Evolutionary conservation across 2,797 vertebrate species (phyloP), one percentile per base, ranked within the genome.

Genomic region (Dryobates pubescens): DNA sequence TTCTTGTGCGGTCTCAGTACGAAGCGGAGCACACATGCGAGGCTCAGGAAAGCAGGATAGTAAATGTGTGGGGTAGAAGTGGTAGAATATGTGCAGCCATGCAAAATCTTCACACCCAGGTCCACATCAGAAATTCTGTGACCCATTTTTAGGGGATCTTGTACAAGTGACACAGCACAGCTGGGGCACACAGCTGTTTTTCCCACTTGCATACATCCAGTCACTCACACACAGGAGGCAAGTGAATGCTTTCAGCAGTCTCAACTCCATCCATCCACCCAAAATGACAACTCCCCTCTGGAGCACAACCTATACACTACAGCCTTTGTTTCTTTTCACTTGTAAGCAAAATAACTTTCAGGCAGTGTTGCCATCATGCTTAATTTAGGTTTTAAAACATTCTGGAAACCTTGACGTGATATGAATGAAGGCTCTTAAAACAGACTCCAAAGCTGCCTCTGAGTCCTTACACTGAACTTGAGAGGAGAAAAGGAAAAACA

Each of bases 321-420:
- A 56, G 47, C 41, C 59, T 80, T 84, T 54, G 51, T 53, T 85
- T 90, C 86, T 80, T 80, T 62, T 70, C 57, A 67, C 67, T 57
- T 53, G 22, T 30, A 65, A 77, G 71, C 43, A 85, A 72, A 80
- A 34, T 62, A 17, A 94, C 87, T 85, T 83, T 76, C 72, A 89
- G 70, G 65, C 9, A 0, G n/a, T 77, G 65, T 38, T 92, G 83
- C 58, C 78, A 82, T 59, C 3, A 2, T 63, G 45, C 56, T 88
- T 91, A 79, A 90, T 92, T 92, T 84, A 82, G 91, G 63, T 82
- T 96, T 85, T 65, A 63, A 75, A 82, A 53, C 22, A 49, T 84
- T 71, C 72, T 71, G 75, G 69, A 95, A 94, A 81, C 27, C 41
- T 74, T 83, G 69, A 74, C 5, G 5, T 93, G 91, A 89, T 0